Evolutionary conservation across 2,888 invertebrate species (phyloP), one percentile per base, ranked within the genome.

Genomic region (Drosophila atripex): DNA sequence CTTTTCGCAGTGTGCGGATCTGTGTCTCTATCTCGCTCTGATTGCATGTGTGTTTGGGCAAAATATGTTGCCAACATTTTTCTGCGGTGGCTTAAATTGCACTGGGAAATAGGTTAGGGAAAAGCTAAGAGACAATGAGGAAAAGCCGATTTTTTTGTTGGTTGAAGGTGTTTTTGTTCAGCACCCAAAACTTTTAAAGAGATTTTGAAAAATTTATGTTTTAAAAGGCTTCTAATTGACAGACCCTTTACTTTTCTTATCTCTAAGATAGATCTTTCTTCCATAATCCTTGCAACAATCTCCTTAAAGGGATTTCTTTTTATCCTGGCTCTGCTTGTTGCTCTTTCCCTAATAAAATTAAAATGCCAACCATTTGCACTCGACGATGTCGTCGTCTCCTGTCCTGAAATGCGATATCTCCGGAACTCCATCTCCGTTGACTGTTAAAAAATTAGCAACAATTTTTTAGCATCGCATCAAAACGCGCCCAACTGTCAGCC

Each of bases 391-490:
- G 21, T 43, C 18, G 41, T 18, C 9, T 51, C 32, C 41, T 45
- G 11, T 50, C 47, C 41, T 47, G 73, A 76, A 66, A 77, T 77
- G 71, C 54, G 77, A 79, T 76, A 79, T 51, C 63, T 65, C 21
- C 66, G 46, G 61, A 60, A 47, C 59, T 35, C 43, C 58, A 45
- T 38, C 49, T 39, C 46, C 25, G 53, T 60, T 76, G 75, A 54
- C 65, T 73, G 72, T 52, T 77, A 87, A 83, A 83, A 83, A 83
- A 83, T 83, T 86, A 75, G 86, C 80, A 83, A 79, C 86, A 71
- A 83, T 83, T 88, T 83, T 83, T 83, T 86, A 83, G 73, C 69
- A 78, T 80, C 73, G 80, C 86, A 73, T 86, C 84, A 86, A 86
- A 72, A 80, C 68, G 75, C 79, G 71, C 38, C 65, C 53, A 64